Percentiles rank a stretch among this genome's conserved stretches.
These are phyloP conservation scores for Meghimatium bilineatum DNA, from an alignment of 2,888 invertebrate genomes.

Conservation along the genomic window DNA sequence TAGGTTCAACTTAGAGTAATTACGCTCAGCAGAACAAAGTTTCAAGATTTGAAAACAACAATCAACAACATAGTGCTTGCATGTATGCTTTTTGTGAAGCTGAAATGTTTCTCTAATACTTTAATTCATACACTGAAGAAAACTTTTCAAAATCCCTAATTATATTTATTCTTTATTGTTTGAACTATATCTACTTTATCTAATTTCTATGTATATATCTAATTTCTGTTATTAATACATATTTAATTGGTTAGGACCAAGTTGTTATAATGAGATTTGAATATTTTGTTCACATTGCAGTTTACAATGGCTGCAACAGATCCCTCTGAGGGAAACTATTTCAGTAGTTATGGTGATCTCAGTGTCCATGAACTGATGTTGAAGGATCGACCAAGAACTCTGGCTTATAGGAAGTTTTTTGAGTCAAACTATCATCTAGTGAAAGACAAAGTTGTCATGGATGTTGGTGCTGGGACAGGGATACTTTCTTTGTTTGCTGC, in stretches of 20 bases:
- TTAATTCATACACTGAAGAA: no score
- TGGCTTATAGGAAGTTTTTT: conserved; percentile 73
- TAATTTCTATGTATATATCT: not conserved
- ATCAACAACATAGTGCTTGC: no score
- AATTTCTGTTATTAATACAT: no score
- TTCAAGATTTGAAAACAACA: no score
- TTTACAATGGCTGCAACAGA: conserved; percentile 19
- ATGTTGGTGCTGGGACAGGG: conserved; percentile 76
- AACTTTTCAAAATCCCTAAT: not conserved
- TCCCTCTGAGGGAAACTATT: conserved; percentile 59
- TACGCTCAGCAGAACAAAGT: no score
- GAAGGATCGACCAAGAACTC: conserved; percentile 73
- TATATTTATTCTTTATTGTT: no score
- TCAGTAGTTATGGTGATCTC: conserved; percentile 71
- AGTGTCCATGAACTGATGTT: conserved; percentile 75
- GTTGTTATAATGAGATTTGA: no score
- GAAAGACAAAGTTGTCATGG: conserved; percentile 79
- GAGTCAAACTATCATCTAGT: conserved; percentile 70
- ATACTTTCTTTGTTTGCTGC: conserved; percentile 76
- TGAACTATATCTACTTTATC: no score
- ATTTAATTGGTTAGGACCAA: no score
- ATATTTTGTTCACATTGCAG: not conserved
- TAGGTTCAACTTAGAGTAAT: no score
- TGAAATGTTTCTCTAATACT: no score
- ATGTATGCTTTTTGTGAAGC: no score